Conservation (phyloP, 2,888 invertebrate genomes). For the Agapetus fuscipes region DNA sequence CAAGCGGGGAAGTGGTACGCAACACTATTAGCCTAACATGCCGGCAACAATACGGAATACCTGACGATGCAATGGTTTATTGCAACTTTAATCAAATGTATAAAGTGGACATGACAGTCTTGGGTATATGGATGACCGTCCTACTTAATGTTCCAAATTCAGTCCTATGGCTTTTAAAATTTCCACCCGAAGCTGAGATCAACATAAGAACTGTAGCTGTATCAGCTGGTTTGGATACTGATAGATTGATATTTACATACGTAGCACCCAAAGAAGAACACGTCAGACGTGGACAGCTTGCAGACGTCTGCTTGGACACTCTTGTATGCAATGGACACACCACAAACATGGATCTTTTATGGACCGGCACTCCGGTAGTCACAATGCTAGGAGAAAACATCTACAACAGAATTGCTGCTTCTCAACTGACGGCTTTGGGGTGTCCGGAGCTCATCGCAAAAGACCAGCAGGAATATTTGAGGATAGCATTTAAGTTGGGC, state of each 20-base stretch:
- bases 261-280: conserved; percentile 92
- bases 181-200: conserved; percentile 72
- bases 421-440: conserved; percentile 6
- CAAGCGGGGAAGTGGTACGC: conserved; percentile 90
- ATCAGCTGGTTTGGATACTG: conserved; percentile 58
- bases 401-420: conserved; percentile 27
- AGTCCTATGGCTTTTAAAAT: conserved; percentile 78
- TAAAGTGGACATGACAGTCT: conserved; percentile 84
- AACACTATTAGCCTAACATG: conserved; percentile 81
- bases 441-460: conserved; percentile 7
- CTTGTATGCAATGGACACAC: conserved; percentile 93
- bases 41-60: conserved; percentile 77
- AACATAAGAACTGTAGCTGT: conserved; percentile 62
- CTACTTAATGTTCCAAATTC: conserved; percentile 78
- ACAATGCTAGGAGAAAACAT: conserved; percentile 70
- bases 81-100: conserved; percentile 94
- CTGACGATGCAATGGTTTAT: conserved; percentile 83
- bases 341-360: conserved; percentile 91
- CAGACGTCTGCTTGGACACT: conserved; percentile 88
- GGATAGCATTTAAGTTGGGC: conserved; percentile 7
- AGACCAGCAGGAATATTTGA: conserved; percentile 1
- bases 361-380: conserved; percentile 92
- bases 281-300: conserved; percentile 82
- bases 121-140: conserved; percentile 81
- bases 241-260: conserved; percentile 80